Base-by-base conservation (phyloP, 2,888 invertebrate genomes). In the Athetis lepigone region DNA sequence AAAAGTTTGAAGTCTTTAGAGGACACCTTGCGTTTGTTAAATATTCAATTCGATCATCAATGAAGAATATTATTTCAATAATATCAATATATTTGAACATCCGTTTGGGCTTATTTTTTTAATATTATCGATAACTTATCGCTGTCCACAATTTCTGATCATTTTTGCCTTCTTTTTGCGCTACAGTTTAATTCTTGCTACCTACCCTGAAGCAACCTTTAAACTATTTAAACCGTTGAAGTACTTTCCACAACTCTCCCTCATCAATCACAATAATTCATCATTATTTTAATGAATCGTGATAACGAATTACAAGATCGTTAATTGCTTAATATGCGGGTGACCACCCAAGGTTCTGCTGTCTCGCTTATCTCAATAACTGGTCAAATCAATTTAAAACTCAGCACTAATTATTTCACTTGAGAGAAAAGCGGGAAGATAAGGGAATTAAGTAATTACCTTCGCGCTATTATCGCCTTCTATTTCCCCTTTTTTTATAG, bases 251-350 rank as follows among this genome's bases (percentile, higher is more conserved):
- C 4, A 29, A 0, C n/a, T 18, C 9, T 2, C 56, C 29, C 25
- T 36, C 64, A 79, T 79, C 69, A 64, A 76, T 79, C 74, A 70
- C 56, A 55, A 70, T 71, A 55, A 70, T 63, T 52, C 60, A 78
- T 71, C 71, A 68, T 47, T 16, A 42, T 33, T 52, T 62, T 61
- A 79, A 80, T 79, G 33, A 68, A 70, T 64, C 55, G 42, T 72
- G 55, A 76, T 73, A 66, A 82, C 76, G 73, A 76, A 74, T 69
- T 60, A 83, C 77, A 71, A 77, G 81, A 70, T 54, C 58, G 76
- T 85, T 87, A 85, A 88, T 88, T 85, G 37, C 40, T 60, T 33
- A 33, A 60, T 79, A 89, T 89, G 84, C 88, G 90, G 90, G 90
- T 79, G 83, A 81, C 79, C 75, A 58, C 54, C 64, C 68, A 62